Percentiles rank a stretch among this genome's conserved stretches.
These are phyloP conservation scores for Nemoura dubitans DNA, from an alignment of 2,888 invertebrate species.

Conservation along the genomic window DNA sequence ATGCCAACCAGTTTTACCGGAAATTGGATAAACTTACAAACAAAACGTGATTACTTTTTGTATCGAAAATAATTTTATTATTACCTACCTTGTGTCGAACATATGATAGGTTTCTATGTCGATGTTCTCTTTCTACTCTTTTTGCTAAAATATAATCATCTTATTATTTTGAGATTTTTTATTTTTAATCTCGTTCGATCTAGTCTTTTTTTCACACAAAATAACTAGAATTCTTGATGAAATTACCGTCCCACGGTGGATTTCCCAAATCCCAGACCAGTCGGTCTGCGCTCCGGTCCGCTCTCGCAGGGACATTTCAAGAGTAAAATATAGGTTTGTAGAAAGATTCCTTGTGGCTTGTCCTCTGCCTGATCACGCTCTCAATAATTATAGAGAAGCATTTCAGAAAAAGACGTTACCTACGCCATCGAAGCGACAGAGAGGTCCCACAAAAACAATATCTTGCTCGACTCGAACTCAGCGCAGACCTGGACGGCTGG, in stretches of 20 bases:
- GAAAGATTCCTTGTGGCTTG: conserved; percentile 31
- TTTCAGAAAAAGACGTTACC: conserved; percentile 26
- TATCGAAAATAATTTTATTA: background rate
- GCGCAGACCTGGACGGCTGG: background rate
- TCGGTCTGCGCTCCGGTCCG: background rate
- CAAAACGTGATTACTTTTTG: conserved; percentile 24
- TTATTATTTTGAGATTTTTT: conserved; percentile 33
- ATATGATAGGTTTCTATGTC: background rate
- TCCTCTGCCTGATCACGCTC: conserved; percentile 34
- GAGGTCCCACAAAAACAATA: conserved; percentile 21
- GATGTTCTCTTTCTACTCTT: conserved; percentile 27
- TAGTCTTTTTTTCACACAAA: conserved; percentile 34
- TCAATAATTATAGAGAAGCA: conserved; percentile 40
- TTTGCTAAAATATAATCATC: conserved; percentile 37
- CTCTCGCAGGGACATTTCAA: conserved; percentile 33
- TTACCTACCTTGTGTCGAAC: background rate
- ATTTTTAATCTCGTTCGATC: conserved; percentile 40
- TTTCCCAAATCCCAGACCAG: background rate
- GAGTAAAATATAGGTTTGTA: conserved; percentile 42
- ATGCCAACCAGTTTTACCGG: conserved; percentile 36
- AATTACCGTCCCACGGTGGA: conserved; percentile 41
- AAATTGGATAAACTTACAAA: conserved; percentile 24
- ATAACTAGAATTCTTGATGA: conserved; percentile 42
- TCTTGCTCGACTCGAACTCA: background rate
- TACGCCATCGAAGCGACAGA: background rate